Base-by-base conservation (phyloP, 2,797 vertebrate genomes). In the Myotis pilosus region DNA sequence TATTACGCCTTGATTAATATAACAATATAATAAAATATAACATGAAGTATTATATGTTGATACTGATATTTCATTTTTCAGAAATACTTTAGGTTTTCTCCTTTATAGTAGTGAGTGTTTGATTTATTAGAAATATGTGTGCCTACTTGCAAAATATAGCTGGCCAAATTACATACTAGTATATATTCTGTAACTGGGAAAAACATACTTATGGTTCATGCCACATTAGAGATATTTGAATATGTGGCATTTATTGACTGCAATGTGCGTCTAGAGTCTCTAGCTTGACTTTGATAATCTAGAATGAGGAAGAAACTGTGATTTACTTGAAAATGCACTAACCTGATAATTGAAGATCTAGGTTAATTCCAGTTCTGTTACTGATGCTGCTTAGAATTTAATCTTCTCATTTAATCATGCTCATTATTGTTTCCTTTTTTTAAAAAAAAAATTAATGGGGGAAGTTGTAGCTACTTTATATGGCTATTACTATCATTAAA, bases 311-410 rank as follows among this genome's bases (percentile, higher is more conserved):
- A n/a, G 92, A 92, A 68, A 19, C 17, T 92, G 28, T 76, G 68
- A 66, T 41, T 87, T 94, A 90, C 74, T 91, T 75, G 72, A 78
- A 95, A 94, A 19, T 89, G 89, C 82, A 76, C 55, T 85, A 79
- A 76, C 36, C 55, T 87, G 38, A 71, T 87, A 75, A 84, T 76
- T 92, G 87, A 76, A 87, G 51, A 95, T 51, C 13, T 91, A 33
- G 78, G 55, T 71, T 85, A 78, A 82, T 82, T 91, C 74, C 62
- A 94, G 78, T 81, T 71, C 66, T 85, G 47, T 68, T 81, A 25
- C 55, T 85, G 22, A 85, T 87, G 69, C 36, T 85, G 10, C 38
- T 94, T 95, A 92, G 47, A 91, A 90, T 87, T 89, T 64, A 81
- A 23, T 83, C 20, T 91, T 81, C 49, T 87, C 53, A 80, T 80